Evolutionary conservation across 2,797 vertebrate genomes (phyloP), one percentile per base, ranked within the genome.

Genomic region (Enteromius fasciolatus): DNA sequence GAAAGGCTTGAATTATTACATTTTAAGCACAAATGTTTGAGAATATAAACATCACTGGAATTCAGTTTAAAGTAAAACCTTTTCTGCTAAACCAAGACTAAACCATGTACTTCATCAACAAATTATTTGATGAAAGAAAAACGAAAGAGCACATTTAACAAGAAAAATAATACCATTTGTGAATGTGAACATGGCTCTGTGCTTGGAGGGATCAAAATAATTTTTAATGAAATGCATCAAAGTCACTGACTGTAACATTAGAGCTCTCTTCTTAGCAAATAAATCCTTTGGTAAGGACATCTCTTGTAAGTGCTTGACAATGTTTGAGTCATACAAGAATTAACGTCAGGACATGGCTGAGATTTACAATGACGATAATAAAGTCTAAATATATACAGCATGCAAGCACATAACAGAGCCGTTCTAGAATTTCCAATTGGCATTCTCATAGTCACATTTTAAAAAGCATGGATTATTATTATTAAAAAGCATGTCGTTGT

Each of bases 241-340:
- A 36, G 50, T 74, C n/a, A 15, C 72, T 36, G 28, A 18, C 11
- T 25, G 36, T 61, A 59, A 61, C n/a, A 61, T 31, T 61, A 12
- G 2, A 76, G 33, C 74, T 31, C 74, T 61, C 33, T 61, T 28
- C 36, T 18, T 44, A 23, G 36, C 23, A 61, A 28, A 76, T 61
- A 25, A 44, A 61, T 76, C 4, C 52, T 44, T n/a, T 76, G 74
- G 9, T 39, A 74, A 39, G 12, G 31, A 44, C 36, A 12, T 44
- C 14, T 76, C 23, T 28, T 44, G 17, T 14, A 75, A 57, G 33
- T 39, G 72, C 33, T 57, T 59, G 74, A 61, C 54, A 20, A 12
- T 61, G n/a, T 61, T 61, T 61, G 74, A 61, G 54, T 44, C 54
- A 61, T 61, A 76, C 23, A 61, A 76, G 23, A 61, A 44, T 76